These are phyloP conservation scores for Lasioglossum malachurum DNA, from an alignment of 2,888 invertebrate species.

Conservation along the genomic window DNA sequence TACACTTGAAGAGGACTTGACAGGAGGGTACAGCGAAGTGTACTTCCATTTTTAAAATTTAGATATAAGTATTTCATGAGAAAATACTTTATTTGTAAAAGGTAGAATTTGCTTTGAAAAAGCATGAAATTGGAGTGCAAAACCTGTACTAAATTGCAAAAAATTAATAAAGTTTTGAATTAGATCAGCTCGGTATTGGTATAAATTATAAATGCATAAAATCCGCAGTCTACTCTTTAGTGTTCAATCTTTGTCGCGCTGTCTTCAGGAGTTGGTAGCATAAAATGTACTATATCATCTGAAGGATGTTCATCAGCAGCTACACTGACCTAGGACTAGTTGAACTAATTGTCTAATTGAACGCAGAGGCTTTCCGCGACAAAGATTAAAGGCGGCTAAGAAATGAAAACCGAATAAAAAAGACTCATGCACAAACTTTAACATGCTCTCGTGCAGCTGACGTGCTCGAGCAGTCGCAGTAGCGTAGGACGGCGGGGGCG, in stretches of 20 bases:
- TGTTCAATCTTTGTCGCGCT: conserved; percentile 48
- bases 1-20: no score
- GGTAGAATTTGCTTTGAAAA: no score
- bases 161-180: no score
- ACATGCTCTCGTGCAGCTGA: conserved; percentile 85
- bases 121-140: no score
- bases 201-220: not conserved
- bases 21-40: no score
- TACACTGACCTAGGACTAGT: not conserved
- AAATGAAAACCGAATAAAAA: conserved; percentile 76
- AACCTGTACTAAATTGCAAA: no score
- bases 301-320: not conserved
- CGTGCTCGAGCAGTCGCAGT: conserved; percentile 86
- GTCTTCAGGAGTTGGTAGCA: not conserved
- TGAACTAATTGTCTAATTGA: not conserved
- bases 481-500: conserved; percentile 88
- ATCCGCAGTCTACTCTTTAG: conserved; percentile 9
- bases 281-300: not conserved
- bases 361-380: conserved; percentile 19
- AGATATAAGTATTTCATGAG: no score
- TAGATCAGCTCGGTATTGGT: not conserved
- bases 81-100: no score
- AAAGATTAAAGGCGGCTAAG: conserved; percentile 56
- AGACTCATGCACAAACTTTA: conserved; percentile 86
- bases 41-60: no score